Base-by-base conservation (phyloP, 2,888 invertebrate genomes). In the Nudaria mundana region DNA sequence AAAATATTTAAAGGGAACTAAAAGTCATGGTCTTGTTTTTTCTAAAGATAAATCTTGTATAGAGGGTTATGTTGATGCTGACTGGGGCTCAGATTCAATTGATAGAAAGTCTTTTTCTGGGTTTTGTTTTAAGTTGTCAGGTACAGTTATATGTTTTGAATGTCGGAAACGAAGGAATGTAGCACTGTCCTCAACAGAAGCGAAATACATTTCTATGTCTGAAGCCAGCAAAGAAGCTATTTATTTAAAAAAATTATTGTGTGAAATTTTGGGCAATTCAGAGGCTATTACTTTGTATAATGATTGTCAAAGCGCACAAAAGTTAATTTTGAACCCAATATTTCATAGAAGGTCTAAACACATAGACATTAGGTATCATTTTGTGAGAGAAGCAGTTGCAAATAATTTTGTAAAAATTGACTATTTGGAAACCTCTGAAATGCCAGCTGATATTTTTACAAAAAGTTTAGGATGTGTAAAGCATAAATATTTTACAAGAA, bases 351-450 rank as follows among this genome's bases (percentile, higher is more conserved):
- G n/a, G n/a, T n/a, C n/a, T n/a, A n/a, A n/a, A n/a, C n/a, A n/a
- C n/a, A n/a, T n/a, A n/a, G 18, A 4, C 3, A 2, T 3, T 38
- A 57, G 45, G 44, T 51, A 46, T 34, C 15, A 48, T 48, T 56
- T 51, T 14, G 34, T 20, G 15, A 26, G 35, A 23, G 35, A 40
- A 31, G 33, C 7, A n/a, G 35, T 40, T 5, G 8, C 26, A 15
- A 31, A 36, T 8, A 41, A 41, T 1, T 8, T 7, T 5, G 13
- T 41, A 13, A 32, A 36, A 8, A 13, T 41, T 13, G 18, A 16
- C 4, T 22, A 41, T 23, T 2, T 41, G 18, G 16, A n/a, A n/a
- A n/a, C 31, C n/a, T 24, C 40, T 23, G 31, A 36, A 24, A 41
- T 41, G 31, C 36, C 40, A 10, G 40, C 40, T 3, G 40, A 41